Conservation (phyloP, 2,113 vertebrate genomes). For the Bubalus kerabau region DNA sequence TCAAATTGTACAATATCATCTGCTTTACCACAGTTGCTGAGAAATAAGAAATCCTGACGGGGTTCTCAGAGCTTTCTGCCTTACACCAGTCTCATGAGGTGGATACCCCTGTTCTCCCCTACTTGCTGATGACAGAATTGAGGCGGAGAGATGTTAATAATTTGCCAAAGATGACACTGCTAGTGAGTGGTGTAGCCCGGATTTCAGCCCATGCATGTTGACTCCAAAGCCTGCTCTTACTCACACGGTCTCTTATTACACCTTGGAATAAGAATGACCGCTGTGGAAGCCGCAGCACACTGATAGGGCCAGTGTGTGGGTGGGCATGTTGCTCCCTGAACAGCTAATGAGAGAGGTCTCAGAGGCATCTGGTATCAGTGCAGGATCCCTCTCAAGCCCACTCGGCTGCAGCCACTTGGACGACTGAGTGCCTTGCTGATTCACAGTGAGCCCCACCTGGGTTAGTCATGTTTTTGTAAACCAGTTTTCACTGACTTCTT, state of each 20-base stretch:
- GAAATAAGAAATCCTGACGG: background rate
- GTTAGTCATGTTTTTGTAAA: background rate
- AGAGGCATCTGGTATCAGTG: rapidly evolving
- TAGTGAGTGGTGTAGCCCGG: background rate
- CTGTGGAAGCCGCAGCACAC: background rate
- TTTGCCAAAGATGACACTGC: background rate
- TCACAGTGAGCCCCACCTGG: background rate
- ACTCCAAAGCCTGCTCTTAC: background rate
- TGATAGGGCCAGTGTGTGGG: too few relatives aligned
- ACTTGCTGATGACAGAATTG: background rate
- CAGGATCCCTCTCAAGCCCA: background rate
- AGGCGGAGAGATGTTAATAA: background rate
- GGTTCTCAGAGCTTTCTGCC: background rate
- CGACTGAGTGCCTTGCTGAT: background rate
- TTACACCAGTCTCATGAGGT: background rate
- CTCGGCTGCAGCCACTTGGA: background rate
- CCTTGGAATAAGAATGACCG: background rate
- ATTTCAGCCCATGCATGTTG: background rate
- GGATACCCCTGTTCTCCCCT: background rate
- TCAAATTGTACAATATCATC: background rate
- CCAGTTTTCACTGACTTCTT: background rate
- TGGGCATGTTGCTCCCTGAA: background rate
- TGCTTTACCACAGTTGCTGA: background rate
- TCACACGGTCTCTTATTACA: background rate
- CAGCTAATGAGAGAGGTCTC: background rate